phyloP scores from a whole-genome alignment of 35 echinoderm and acorn worm species.

The Ptychodera flava region DNA sequence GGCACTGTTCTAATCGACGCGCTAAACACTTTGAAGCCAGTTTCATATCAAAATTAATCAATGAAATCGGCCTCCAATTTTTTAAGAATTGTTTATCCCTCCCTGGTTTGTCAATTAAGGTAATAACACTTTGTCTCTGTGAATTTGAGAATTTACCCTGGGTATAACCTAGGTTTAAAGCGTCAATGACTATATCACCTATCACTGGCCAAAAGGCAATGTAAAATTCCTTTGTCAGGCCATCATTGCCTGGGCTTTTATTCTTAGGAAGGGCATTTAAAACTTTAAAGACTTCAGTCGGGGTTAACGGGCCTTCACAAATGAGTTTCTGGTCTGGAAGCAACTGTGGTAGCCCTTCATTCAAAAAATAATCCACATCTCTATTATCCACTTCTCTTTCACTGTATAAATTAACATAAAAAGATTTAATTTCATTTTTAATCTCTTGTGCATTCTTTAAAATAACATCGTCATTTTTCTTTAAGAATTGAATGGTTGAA shows the following conservation, averaged over 20 bases:
- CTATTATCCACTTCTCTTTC: too few relatives aligned
- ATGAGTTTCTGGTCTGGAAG: neutral
- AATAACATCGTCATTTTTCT: conserved; percentile 3
- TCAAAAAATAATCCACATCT: too few relatives aligned
- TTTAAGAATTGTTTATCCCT: conserved; percentile 8
- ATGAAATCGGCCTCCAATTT: conserved; percentile 21
- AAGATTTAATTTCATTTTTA: too few relatives aligned
- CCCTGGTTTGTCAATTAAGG: conserved; percentile 20
- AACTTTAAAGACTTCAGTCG: neutral
- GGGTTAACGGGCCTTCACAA: conserved; percentile 24
- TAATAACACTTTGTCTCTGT: conserved; percentile 23
- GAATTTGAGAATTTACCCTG: neutral
- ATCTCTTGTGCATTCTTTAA: conserved; percentile 9
- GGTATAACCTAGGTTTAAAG: conserved; percentile 9
- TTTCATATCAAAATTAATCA: conserved; percentile 25
- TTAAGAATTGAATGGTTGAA: conserved; percentile 9
- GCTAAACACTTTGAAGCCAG: conserved; percentile 13
- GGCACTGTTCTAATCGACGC: conserved; percentile 5
- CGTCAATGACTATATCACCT: conserved; percentile 9
- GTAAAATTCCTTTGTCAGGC: conserved; percentile 16
- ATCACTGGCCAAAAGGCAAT: conserved; percentile 20
- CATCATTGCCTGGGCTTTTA: conserved; percentile 29
- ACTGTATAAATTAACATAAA: too few relatives aligned
- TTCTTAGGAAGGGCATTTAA: neutral
- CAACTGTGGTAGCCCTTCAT: too few relatives aligned